Evolutionary conservation across 2,797 vertebrate species (phyloP), one percentile per base, ranked within the genome.

Genomic region (Capromys pilorides): DNA sequence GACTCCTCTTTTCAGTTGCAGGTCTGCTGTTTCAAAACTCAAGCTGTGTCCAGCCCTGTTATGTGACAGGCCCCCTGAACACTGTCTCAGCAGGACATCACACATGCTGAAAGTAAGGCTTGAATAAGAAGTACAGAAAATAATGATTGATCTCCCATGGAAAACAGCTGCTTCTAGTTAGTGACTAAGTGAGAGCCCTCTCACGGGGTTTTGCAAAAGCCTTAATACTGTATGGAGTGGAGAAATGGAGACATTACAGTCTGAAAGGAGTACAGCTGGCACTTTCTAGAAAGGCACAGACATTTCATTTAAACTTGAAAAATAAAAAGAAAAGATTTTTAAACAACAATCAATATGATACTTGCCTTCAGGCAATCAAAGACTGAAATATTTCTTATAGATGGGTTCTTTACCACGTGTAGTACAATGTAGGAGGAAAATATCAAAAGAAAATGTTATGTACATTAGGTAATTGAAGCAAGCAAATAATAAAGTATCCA

Each of bases 121-220:
- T 94, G 94, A 97, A 95, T 96, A 93, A 96, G 96, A 96, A 95
- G 93, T 94, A 85, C 51, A 92, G 93, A 96, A 90, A 90, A 93
- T 94, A 96, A 97, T 71, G 71, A 96, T 94, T 97, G 97, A 97
- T 97, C 84, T 80, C 85, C 82, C 69, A 66, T 93, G 85, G 97
- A 95, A 98, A 97, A 96, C 94, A 98, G 96, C 96, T 98, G 97
- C 13, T 81, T 97, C 98, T 96, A 91, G 91, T 97, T 92, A 95
- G 94, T 94, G 95, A 94, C 66, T 96, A 95, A 97, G 96, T 66
- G 96, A 97, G 96, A 80, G 94, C 51, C 67, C 91, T 26, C 95
- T 97, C 75, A 91, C 92, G 83, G 88, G 82, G 93, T 84, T 97
- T 96, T 2, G 33, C 51, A 90, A 61, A 66, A 41, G 16, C 93